Evolutionary conservation across 2,113 vertebrate species (phyloP), one percentile per base, ranked within the genome.

Genomic region (Australoheros scitulus): DNA sequence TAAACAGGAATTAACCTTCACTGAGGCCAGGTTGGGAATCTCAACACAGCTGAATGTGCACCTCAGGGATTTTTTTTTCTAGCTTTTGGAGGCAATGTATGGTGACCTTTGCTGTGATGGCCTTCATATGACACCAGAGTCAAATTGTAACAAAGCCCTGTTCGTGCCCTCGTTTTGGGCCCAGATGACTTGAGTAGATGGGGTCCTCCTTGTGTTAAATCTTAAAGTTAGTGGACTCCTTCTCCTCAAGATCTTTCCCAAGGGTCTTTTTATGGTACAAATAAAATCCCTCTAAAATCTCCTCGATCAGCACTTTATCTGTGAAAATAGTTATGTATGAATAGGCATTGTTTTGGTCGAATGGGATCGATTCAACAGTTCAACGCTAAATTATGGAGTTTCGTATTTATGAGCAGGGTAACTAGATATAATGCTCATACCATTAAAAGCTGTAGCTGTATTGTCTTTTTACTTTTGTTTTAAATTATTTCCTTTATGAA

Each of bases 401-500:
- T 86, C 84, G 86, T 91, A 94, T 93, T 94, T 95, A 94, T 95
- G 90, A 92, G 90, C 89, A 85, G 63, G 90, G 87, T 88, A 85
- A 89, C 88, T 89, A 85, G 79, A 85, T 87, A 88, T 87, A 76
- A 83, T 87, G 85, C 90, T 95, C 89, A 84, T 81, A 90, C 79
- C 82, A 92, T 89, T 91, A 83, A 89, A 89, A 84, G 90, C 89
- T 93, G 95, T 96, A 96, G 96, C 95, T 96, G 91, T 94, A 80
- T 96, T 95, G 95, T 95, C 87, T 95, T 95, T 96, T 96, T 95
- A 87, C 87, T 89, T 92, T 94, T 95, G 93, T 95, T 95, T 97
- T 96, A 95, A 96, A 90, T 96, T 96, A 96, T 96, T 96, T 95
- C 86, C 91, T 93, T 89, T 56, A 92, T 85, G 65, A 89, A 88